Base-by-base conservation (phyloP, 2,888 invertebrate genomes). In the Orchesellides sinensis region DNA sequence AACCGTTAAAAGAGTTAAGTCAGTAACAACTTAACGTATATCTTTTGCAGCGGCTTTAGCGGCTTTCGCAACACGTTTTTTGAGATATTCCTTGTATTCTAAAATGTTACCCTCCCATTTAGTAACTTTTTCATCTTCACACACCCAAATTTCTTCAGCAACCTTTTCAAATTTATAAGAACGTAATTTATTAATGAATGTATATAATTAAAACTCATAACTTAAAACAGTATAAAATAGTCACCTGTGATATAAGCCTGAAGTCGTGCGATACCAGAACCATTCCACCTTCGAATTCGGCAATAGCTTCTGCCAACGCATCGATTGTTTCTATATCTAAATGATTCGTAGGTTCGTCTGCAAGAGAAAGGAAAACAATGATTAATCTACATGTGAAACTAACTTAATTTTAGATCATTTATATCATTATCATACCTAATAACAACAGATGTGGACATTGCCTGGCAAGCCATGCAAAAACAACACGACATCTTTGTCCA, bases 231-330 rank as follows among this genome's bases (percentile, higher is more conserved):
- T n/a, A n/a, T n/a, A n/a, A n/a, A n/a, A n/a, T n/a, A n/a, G n/a
- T n/a, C 90, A 98, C 98, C 94, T 99, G 99, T 91, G 96, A 97
- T 86, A 99, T 99, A 73, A 99, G 94, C 90, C 99, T 93, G 93
- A 99, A 99, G 93, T 99, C 99, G 95, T 99, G 99, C 91, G 98
- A 98, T 89, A 99, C 99, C 25, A 99, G 93, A 86, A 99, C 96
- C 95, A 99, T 95, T 87, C 99, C 99, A 56, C 99, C 99, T 88
- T 98, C 97, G 90, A 98, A 99, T 89, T 98, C 97, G 90, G 97
- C 98, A 89, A 99, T 95, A 27, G 99, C 99, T 88, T 99, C 98
- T 0, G 96, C 99, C 75, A 99, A 92, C 0, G 99, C 97, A 91
- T 99, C 99, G 87, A 99, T 99, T 0, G 98, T 99, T 91, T 97